phyloP scores from a whole-genome alignment of 1,140 invertebrate species.

The Scylla paramamosain region DNA sequence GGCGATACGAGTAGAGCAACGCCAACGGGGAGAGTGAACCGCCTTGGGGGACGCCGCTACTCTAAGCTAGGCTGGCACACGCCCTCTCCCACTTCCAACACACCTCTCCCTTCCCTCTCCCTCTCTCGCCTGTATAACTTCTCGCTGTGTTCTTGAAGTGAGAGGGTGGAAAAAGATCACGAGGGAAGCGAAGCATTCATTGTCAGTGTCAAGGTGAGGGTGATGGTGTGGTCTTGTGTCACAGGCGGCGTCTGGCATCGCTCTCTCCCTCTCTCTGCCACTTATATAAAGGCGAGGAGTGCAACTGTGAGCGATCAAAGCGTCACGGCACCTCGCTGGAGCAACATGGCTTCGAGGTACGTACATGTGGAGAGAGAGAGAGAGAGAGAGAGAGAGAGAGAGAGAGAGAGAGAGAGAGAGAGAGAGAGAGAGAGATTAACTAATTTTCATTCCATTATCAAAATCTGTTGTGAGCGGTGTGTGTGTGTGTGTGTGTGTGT shows the following conservation, averaged over 20 bases:
- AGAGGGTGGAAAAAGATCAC: background rate
- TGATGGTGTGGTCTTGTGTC: background rate
- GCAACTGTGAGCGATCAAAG: background rate
- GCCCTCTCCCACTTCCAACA: background rate
- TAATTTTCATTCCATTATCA: too few species aligned
- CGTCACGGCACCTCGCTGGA: conserved; percentile 3
- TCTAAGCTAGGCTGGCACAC: background rate
- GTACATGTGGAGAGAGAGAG: background rate
- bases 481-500: too few species aligned
- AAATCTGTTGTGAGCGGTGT: too few species aligned
- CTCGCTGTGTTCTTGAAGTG: background rate
- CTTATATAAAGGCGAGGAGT: background rate
- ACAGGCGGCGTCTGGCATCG: background rate
- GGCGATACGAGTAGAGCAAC: background rate
- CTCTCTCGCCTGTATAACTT: background rate
- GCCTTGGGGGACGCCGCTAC: background rate
- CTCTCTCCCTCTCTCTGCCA: background rate
- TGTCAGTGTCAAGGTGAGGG: background rate
- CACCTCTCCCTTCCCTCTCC: too few species aligned
- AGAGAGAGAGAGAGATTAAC: too few species aligned
- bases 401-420: too few species aligned
- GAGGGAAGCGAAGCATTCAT: background rate
- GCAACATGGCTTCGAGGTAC: background rate
- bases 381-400: too few species aligned
- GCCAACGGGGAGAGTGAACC: background rate